Evolutionary conservation across 64 coral and sea anemone species (phyloP).

Genomic region (Porites australiensis): DNA sequence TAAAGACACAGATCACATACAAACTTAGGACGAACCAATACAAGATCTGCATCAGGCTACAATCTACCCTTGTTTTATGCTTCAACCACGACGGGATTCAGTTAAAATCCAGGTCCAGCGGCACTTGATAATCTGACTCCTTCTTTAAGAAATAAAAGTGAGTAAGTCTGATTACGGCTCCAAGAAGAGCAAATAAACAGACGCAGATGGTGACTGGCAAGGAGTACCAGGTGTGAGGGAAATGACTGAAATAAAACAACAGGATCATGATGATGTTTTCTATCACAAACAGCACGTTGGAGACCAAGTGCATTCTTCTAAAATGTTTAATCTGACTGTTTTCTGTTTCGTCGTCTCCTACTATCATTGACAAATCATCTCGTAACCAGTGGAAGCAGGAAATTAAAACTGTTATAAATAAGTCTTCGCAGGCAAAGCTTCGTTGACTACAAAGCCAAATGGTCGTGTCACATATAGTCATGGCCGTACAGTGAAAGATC

Average conservation of each 20-base stretch:
- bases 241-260: neutral
- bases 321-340: neutral
- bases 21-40: too few relatives aligned
- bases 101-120: too few relatives aligned
- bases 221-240: neutral
- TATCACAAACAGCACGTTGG: neutral
- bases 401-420: neutral
- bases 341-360: neutral
- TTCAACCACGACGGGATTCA: too few relatives aligned
- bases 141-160: neutral
- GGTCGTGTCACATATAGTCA: neutral
- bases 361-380: neutral
- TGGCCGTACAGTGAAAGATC: neutral
- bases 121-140: neutral
- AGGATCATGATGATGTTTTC: constrained; percentile 2
- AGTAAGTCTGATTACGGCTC: neutral
- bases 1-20: too few relatives aligned
- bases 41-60: too few relatives aligned
- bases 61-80: too few relatives aligned
- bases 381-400: neutral
- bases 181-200: neutral
- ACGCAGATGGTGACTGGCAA: neutral
- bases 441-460: too few relatives aligned
- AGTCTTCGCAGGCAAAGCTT: too few relatives aligned
- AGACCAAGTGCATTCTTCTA: neutral